Percentiles rank a stretch among this genome's conserved stretches.
phyloP scores from a whole-genome alignment of 2,113 vertebrate species.

The Sigmodon hispidus region DNA sequence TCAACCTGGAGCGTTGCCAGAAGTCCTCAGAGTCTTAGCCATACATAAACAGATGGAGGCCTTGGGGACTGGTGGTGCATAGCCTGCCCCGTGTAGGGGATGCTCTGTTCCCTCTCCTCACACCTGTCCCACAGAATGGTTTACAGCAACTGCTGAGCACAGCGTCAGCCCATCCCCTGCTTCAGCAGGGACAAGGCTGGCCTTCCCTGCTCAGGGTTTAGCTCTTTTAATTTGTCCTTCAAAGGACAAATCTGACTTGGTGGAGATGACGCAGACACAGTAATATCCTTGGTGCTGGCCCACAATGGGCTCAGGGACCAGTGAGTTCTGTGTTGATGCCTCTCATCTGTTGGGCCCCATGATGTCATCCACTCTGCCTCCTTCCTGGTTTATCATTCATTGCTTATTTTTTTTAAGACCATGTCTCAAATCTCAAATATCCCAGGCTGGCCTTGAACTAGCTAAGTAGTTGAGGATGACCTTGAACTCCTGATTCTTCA shows the following conservation, averaged over 20 bases:
- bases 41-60: slow-evolving; percentile 62
- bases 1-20: slow-evolving; percentile 62
- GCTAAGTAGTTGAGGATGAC: neutral
- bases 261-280: fast-evolving
- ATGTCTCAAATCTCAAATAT: neutral
- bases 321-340: neutral
- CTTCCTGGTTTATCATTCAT: neutral
- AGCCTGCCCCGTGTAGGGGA: fast-evolving
- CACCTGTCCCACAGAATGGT: neutral
- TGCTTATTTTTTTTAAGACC: no score
- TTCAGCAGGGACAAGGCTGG: neutral
- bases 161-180: neutral
- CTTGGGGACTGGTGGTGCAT: neutral
- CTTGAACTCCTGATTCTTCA: neutral
- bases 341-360: no score
- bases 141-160: neutral
- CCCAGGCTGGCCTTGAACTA: neutral
- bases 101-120: neutral
- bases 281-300: fast-evolving
- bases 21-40: slow-evolving; percentile 70
- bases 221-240: neutral
- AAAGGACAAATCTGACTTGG: fast-evolving
- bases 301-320: neutral
- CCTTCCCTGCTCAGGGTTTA: neutral
- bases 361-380: fast-evolving